A percentile compares a stretch with the other conserved stretches of the same genome.
Evolutionary conservation across 2,888 invertebrate species (phyloP).

Genomic region (Notocelia uddmanniana): DNA sequence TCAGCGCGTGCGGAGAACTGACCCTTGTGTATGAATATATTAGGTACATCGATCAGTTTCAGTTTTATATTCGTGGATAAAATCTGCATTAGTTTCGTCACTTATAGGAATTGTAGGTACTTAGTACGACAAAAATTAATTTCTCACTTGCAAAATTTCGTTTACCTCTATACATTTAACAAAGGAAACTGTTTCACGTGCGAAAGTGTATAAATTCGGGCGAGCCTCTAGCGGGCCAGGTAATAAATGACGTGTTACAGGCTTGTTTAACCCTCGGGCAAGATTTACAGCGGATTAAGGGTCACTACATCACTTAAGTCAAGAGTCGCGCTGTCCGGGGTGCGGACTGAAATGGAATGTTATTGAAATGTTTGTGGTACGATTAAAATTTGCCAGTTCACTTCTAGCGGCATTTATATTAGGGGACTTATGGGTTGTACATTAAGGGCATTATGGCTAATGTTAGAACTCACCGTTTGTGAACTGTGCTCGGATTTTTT

Average conservation of each 20-base stretch:
- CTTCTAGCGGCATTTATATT: neutral
- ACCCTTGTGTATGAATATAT: neutral
- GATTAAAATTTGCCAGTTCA: conserved; percentile 8
- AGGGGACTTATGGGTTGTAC: neutral
- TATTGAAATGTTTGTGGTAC: conserved; percentile 62
- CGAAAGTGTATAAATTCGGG: conserved; percentile 27
- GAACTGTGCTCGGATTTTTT: neutral
- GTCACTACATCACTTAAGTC: conserved; percentile 83
- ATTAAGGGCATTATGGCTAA: neutral
- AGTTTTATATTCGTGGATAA: neutral
- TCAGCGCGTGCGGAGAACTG: neutral
- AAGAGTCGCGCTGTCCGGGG: conserved; percentile 72
- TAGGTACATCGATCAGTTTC: neutral
- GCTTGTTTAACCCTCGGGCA: conserved; percentile 80
- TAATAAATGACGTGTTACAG: conserved; percentile 81
- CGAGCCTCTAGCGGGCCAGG: conserved; percentile 56
- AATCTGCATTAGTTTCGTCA: neutral
- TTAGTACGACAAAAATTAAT: no score
- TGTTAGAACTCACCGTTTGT: neutral
- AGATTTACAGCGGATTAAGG: conserved; percentile 85
- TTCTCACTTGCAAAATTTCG: neutral
- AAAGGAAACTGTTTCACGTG: conserved; percentile 8
- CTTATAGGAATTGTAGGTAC: no score
- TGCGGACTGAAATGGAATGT: conserved; percentile 50
- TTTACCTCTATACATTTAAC: neutral